Conservation (phyloP, 2,113 vertebrate species). For the Ictidomys tridecemlineatus region DNA sequence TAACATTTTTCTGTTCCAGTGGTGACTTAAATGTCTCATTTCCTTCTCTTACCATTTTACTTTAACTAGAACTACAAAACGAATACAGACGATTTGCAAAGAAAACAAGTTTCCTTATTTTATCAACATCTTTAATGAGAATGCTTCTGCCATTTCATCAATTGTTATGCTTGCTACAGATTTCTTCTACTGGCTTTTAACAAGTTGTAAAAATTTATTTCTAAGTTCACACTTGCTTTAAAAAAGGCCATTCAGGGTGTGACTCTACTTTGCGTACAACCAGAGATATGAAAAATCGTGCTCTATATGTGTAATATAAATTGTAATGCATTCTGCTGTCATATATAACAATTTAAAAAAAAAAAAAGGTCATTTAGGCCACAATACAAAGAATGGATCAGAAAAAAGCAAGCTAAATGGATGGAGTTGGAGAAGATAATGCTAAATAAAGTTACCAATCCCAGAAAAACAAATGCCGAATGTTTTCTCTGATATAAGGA, state of each 20-base stretch:
- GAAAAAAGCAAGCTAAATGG: not conserved
- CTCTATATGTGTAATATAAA: too few relatives aligned
- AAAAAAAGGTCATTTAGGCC: not conserved
- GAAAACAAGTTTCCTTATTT: slow-evolving; percentile 22
- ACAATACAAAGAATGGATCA: not conserved
- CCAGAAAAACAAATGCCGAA: too few relatives aligned
- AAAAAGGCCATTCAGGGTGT: not conserved
- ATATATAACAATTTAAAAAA: too few relatives aligned
- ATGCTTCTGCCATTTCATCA: not conserved
- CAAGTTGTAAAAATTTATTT: not conserved
- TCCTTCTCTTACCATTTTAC: not conserved
- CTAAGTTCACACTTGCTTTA: not conserved
- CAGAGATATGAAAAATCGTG: too few relatives aligned
- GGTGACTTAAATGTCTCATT: not conserved
- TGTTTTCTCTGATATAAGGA: too few relatives aligned
- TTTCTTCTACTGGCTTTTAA: not conserved
- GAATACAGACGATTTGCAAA: not conserved
- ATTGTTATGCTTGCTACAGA: not conserved
- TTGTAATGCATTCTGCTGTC: too few relatives aligned
- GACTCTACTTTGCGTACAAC: too few relatives aligned
- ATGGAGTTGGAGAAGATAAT: too few relatives aligned
- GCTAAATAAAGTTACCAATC: too few relatives aligned
- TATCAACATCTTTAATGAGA: not conserved
- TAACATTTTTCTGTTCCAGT: not conserved
- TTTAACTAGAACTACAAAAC: not conserved